Evolutionary conservation across 2,888 invertebrate species (phyloP).

Genomic region (Sepiola atlantica): DNA sequence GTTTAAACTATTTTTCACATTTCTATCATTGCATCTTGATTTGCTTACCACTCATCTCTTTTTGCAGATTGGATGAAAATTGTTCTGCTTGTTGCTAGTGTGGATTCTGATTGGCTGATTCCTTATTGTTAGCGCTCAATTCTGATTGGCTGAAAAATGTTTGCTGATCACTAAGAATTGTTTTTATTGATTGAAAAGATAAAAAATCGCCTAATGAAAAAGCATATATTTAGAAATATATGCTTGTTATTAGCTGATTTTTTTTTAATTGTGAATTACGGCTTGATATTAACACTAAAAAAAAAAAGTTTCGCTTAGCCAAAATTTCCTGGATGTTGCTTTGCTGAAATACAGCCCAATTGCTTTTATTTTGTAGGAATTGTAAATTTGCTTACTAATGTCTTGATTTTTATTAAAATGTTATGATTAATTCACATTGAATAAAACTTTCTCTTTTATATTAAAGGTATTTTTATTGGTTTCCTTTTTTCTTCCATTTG

Average conservation of each 20-base stretch:
- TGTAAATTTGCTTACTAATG: background rate
- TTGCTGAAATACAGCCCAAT: background rate
- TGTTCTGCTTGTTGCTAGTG: background rate
- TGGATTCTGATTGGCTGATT: background rate
- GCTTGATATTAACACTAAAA: background rate
- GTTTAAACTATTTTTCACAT: background rate
- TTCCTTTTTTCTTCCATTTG: background rate
- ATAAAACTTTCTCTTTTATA: background rate
- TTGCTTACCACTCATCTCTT: background rate
- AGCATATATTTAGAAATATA: background rate
- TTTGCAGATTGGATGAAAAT: background rate
- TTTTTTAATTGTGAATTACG: background rate
- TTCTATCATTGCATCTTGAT: background rate
- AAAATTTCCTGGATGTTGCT: background rate
- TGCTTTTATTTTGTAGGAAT: background rate
- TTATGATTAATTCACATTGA: background rate
- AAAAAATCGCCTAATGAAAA: background rate
- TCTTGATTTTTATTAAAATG: background rate
- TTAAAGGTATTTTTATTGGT: background rate
- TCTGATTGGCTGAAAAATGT: background rate
- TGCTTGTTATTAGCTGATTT: background rate
- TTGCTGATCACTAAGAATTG: background rate
- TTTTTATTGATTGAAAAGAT: background rate
- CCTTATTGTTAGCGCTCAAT: background rate
- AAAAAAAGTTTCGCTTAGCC: background rate